Base-by-base conservation (phyloP, 2,888 invertebrate species). In the Oxyteleia sp. region DNA sequence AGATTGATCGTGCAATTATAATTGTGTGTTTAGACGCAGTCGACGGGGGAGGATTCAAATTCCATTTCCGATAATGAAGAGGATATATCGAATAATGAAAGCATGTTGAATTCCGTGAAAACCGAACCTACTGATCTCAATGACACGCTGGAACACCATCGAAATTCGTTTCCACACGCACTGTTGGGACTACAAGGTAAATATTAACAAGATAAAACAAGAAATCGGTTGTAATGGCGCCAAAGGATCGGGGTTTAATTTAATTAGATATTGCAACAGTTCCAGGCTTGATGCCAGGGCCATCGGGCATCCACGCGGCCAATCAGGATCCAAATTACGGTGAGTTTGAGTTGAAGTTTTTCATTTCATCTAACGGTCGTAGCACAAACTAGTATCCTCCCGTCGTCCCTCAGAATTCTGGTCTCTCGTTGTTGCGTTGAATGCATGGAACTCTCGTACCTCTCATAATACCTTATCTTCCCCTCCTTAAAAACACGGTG, bases 31-130 rank as follows among this genome's bases (percentile, higher is more conserved):
- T 94, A 95, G 93, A 95, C 95, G 64, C 96, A 96, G 92, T 96
- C 96, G 85, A 95, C 96, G 45, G 97, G 97, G 53, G 97, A 97
- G 91, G 97, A 97, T 89, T 97, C 97, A 85, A 96, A 96, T 91
- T 97, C 97, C 84, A 90, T 92, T 88, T 92, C 93, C 63, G 93
- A 93, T 74, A 93, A 93, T 84, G 93, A 93, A 81, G 93, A 93
- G 82, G 93, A 93, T 59, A 91, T 90, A 72, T 93, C 93, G 72
- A 93, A 93, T 78, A 97, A 97, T 89, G 97, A 97, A 90, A 97
- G 96, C 69, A 97, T 96, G 85, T 95, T 96, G 83, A 97, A 97
- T 89, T 95, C 95, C 82, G 96, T 96, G 87, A 96, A 96, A 93
- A 96, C 96, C 90, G 97, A 97, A 92, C 96, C 96, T 0, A 94